phyloP scores from a whole-genome alignment of 1,140 invertebrate species.

The Himalopsyche phryganea region DNA sequence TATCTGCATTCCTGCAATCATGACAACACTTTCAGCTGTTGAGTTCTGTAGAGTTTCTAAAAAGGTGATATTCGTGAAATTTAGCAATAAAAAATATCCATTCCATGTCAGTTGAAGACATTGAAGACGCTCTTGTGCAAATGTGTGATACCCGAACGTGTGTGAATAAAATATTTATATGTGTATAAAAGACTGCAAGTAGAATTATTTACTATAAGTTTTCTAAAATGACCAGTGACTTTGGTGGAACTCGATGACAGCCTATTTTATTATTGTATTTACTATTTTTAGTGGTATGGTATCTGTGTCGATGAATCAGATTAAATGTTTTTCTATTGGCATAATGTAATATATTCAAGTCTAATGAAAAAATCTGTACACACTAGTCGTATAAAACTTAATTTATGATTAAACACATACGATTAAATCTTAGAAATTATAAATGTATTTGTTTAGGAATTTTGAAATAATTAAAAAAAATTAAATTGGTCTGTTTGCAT shows the following conservation, averaged over 20 bases:
- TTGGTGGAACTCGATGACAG: conserved; percentile 18
- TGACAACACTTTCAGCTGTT: conserved; percentile 54
- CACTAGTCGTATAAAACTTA: conserved; percentile 31
- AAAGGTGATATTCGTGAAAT: conserved; percentile 25
- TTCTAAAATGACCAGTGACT: conserved; percentile 32
- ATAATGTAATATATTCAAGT: conserved; percentile 12
- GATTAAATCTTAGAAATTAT: conserved; percentile 28
- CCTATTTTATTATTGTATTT: conserved; percentile 24
- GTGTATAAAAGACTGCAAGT: conserved; percentile 31
- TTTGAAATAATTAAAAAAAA: conserved; percentile 2
- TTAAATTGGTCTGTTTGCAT: conserved; percentile 7
- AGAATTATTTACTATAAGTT: conserved; percentile 23
- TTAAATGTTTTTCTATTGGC: not conserved
- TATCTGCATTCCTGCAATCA: conserved; percentile 47
- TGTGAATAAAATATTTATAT: conserved; percentile 24
- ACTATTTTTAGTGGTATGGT: conserved; percentile 11
- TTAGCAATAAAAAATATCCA: conserved; percentile 54
- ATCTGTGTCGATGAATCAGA: conserved; percentile 9
- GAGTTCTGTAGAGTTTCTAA: conserved; percentile 35
- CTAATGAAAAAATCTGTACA: conserved; percentile 25
- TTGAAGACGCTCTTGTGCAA: conserved; percentile 26
- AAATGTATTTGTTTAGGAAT: conserved; percentile 21
- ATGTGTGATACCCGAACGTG: conserved; percentile 23
- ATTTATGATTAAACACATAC: conserved; percentile 27
- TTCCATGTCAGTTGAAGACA: conserved; percentile 42